phyloP scores from a whole-genome alignment of 1,140 invertebrate species.

The Diuraphis noxia region DNA sequence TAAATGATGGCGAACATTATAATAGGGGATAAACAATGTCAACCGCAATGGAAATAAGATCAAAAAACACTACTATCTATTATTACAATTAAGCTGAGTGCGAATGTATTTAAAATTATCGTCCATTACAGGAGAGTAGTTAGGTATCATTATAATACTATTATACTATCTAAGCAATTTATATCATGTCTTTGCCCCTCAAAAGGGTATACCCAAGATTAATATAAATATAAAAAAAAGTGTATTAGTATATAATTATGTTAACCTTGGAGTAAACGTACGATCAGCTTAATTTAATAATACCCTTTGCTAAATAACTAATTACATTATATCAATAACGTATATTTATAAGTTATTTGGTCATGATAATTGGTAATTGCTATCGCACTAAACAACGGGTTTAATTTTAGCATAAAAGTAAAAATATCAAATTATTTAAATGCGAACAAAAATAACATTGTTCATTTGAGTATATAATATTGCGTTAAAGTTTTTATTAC shows the following conservation, averaged over 20 bases:
- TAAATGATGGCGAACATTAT: background rate
- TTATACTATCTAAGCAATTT: background rate
- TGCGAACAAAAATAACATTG: background rate
- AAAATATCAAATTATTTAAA: background rate
- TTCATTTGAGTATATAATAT: background rate
- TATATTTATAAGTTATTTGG: background rate
- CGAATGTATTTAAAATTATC: background rate
- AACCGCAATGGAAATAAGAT: background rate
- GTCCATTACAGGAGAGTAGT: background rate
- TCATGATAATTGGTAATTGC: background rate
- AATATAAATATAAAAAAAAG: background rate
- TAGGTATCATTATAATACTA: background rate
- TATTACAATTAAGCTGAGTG: background rate
- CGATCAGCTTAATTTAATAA: background rate
- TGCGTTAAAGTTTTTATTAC: background rate
- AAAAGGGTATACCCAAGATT: background rate
- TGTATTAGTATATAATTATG: background rate
- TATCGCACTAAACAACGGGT: background rate
- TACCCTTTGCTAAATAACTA: background rate
- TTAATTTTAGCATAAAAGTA: background rate
- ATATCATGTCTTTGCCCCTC: background rate
- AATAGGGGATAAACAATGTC: background rate
- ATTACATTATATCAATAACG: too few relatives aligned
- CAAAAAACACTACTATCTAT: background rate
- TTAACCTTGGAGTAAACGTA: background rate